Evolutionary conservation across 2,113 vertebrate species (phyloP), one percentile per base, ranked within the genome.

Genomic region (Glaucomys volans): DNA sequence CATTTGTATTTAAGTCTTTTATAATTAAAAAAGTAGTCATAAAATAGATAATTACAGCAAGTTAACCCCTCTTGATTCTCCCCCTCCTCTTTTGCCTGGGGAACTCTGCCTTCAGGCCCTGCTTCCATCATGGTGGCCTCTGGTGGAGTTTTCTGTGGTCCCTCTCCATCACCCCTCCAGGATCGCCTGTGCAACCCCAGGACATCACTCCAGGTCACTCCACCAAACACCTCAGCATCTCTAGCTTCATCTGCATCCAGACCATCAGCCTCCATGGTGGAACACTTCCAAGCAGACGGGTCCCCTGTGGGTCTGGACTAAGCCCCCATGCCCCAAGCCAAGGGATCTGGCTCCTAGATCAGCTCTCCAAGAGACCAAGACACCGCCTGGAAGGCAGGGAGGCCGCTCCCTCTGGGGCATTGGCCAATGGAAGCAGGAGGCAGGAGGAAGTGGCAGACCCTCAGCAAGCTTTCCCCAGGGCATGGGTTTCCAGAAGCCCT

Each of bases 1-100:
- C 42, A 42, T 79, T 88, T 94, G 69, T 52, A 92, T 87, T 92
- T 62, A 94, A 92, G 42, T 40, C 71, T 40, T 82, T 86, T 90
- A 71, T 80, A 47, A 80, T 87, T 24, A 22, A 80, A 90, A 87
- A 83, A 11, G 24, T 37, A 75, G 37, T 74, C 84, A 52, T 40
- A 80, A 79, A 79, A 47, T 37, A 69, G 79, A 69, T 24, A 74
- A n/a, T 72, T 22, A 37, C 42, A 74, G 87, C 62, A 69, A 87
- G 82, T n/a, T 24, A 69, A 74, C 35, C 7, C 10, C 30, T 50
- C 59, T 67, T 42, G 32, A 13, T 47, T 22, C 14, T 64, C 17
- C 4, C 4, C 18, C 40, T 59, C 4, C 42, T 32, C 75, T 44
- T 30, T 7, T 35, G 75, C 37, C 71, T 66, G 28, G 64, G 11